Percentiles rank a stretch among this genome's conserved stretches.
Conservation (phyloP, 1,140 invertebrate species). For the Bombyx mandarina region DNA sequence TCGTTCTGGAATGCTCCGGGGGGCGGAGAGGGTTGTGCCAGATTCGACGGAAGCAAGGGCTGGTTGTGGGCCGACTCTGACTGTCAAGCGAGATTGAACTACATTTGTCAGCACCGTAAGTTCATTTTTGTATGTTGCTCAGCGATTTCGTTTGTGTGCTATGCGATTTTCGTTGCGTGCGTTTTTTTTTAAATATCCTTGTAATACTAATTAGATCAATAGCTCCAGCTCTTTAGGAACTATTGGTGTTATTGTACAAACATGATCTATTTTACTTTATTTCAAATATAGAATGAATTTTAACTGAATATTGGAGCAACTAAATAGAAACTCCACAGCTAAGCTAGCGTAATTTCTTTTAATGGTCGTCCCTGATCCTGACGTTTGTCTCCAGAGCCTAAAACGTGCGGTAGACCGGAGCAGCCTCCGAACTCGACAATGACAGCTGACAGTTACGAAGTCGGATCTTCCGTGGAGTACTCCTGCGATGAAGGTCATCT, state of each 20-base stretch:
- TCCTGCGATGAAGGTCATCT: slow-evolving; percentile 89
- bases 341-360: background rate
- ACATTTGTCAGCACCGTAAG: slow-evolving; percentile 95
- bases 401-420: slow-evolving; percentile 87
- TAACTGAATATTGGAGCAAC: too few species aligned
- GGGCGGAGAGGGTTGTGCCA: slow-evolving; percentile 88
- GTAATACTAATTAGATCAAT: too few species aligned
- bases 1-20: slow-evolving; percentile 94
- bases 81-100: slow-evolving; percentile 88
- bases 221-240: too few species aligned
- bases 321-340: too few species aligned
- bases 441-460: slow-evolving; percentile 80
- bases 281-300: too few species aligned
- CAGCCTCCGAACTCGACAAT: slow-evolving; percentile 95
- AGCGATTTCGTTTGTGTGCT: too few species aligned
- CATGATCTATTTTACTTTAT: too few species aligned
- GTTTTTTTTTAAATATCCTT: too few species aligned
- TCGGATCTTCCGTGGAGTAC: slow-evolving; percentile 90
- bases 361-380: background rate
- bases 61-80: slow-evolving; percentile 96
- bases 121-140: slow-evolving; percentile 22
- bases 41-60: slow-evolving; percentile 93
- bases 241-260: too few species aligned
- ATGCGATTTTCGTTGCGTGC: too few species aligned
- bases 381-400: slow-evolving; percentile 8